Conservation (phyloP, 30 jellyfish, hydroid and myxozoan genomes). For the Hydractinia echinata region DNA sequence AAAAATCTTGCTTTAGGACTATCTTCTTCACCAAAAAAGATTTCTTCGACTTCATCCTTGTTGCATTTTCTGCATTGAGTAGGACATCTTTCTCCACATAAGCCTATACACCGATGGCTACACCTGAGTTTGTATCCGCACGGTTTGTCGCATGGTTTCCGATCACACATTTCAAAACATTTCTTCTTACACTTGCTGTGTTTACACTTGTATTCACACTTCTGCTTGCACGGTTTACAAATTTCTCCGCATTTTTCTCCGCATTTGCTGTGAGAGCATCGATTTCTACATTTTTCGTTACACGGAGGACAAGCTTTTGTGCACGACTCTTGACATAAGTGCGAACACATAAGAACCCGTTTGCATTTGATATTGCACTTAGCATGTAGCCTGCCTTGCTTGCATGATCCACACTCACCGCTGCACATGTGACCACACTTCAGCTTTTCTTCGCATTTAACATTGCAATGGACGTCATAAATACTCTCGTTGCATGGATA, state of each 20-base stretch:
- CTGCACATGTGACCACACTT: constrained; percentile 43
- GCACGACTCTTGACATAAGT: constrained; percentile 32
- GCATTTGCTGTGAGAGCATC: constrained; percentile 44
- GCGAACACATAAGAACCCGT: constrained; percentile 40
- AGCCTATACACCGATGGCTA: constrained; percentile 43
- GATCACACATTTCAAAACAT: constrained; percentile 40
- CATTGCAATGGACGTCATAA: constrained; percentile 39
- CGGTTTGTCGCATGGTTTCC: constrained; percentile 44
- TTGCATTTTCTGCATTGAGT: constrained; percentile 25
- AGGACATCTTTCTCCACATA: constrained; percentile 43
- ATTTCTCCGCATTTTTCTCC: constrained; percentile 37
- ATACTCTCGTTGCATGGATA: constrained; percentile 25
- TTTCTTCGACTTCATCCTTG: constrained; percentile 61
- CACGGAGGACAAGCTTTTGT: constrained; percentile 47
- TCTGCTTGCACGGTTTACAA: constrained; percentile 53
- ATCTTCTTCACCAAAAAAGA: constrained; percentile 68
- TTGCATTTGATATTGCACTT: constrained; percentile 32
- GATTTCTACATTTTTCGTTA: constrained; percentile 18
- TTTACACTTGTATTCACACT: constrained; percentile 36
- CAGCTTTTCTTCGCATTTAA: constrained; percentile 31
- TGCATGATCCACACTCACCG: constrained; percentile 35
- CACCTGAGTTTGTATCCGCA: constrained; percentile 9
- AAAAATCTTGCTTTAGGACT: constrained; percentile 59
- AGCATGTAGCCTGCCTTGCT: constrained; percentile 43
- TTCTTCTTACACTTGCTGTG: constrained; percentile 24